These are phyloP conservation scores for Acronicta aceris DNA, from an alignment of 2,888 invertebrate species.

Conservation along the genomic window DNA sequence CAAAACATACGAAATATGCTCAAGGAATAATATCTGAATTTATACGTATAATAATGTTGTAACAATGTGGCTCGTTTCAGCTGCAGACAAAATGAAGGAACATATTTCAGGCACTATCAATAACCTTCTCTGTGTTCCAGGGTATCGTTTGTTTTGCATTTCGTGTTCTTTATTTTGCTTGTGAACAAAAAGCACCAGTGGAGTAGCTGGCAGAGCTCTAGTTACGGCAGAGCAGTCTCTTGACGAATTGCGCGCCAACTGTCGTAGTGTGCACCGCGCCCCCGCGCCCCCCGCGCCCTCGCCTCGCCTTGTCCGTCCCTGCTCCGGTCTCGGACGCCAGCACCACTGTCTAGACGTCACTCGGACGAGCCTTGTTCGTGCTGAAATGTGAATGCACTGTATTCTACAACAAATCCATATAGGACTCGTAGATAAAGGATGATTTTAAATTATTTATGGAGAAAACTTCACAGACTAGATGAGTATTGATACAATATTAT, in stretches of 20 bases:
- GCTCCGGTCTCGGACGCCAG: slow-evolving; percentile 38
- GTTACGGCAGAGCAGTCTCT: slow-evolving; percentile 61
- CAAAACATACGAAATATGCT: slow-evolving; percentile 61
- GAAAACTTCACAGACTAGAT: too few species aligned
- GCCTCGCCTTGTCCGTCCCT: slow-evolving; percentile 1
- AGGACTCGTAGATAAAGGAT: too few species aligned
- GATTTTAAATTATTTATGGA: neutral
- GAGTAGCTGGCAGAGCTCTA: slow-evolving; percentile 46
- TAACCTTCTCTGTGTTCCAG: slow-evolving; percentile 64
- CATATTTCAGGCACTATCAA: slow-evolving; percentile 70
- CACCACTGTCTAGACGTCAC: slow-evolving; percentile 62
- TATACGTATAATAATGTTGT: slow-evolving; percentile 66
- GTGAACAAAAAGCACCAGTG: slow-evolving; percentile 58
- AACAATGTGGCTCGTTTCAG: slow-evolving; percentile 68
- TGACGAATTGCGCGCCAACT: slow-evolving; percentile 69
- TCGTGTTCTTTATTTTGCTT: slow-evolving; percentile 56
- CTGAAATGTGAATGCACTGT: slow-evolving; percentile 63
- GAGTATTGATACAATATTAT: too few species aligned
- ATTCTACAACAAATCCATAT: slow-evolving; percentile 49
- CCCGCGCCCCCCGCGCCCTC: slow-evolving; percentile 18
- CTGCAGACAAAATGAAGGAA: slow-evolving; percentile 71
- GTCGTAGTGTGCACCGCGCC: slow-evolving; percentile 49
- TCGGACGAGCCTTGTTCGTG: slow-evolving; percentile 60
- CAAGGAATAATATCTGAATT: slow-evolving; percentile 62
- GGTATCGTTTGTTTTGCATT: slow-evolving; percentile 65